phyloP scores from a whole-genome alignment of 2,797 vertebrate species.

The Spondyliosoma cantharus region DNA sequence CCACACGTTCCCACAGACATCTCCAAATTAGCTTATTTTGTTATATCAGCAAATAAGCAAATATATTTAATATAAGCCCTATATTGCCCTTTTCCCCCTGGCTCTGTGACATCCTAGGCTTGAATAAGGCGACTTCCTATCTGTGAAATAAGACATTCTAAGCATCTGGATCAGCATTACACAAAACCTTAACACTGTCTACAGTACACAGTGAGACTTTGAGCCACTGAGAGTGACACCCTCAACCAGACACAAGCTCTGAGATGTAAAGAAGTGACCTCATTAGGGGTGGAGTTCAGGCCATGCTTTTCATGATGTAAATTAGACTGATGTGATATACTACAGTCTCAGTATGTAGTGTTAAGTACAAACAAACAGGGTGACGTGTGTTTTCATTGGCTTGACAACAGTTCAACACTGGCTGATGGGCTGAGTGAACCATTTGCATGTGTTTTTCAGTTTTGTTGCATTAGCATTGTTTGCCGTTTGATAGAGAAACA shows the following conservation, averaged over 20 bases:
- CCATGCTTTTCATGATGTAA: neutral
- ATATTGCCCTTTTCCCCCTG: neutral
- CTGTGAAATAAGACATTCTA: neutral
- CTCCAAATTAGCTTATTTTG: neutral
- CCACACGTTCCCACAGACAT: neutral
- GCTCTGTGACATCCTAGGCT: neutral
- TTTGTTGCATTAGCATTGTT: slow-evolving; percentile 28
- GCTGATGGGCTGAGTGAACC: slow-evolving; percentile 8
- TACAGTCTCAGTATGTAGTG: neutral
- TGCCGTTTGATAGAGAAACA: neutral
- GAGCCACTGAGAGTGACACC: neutral
- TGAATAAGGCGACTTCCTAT: neutral
- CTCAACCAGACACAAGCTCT: slow-evolving; percentile 4
- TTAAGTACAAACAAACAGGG: slow-evolving; percentile 1
- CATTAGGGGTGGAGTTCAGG: slow-evolving; percentile 8
- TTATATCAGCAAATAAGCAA: neutral
- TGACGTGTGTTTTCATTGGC: slow-evolving; percentile 15
- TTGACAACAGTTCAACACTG: neutral
- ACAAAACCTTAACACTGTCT: neutral
- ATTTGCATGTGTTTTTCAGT: slow-evolving; percentile 1
- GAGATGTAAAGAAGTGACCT: slow-evolving; percentile 29
- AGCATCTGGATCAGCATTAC: no score
- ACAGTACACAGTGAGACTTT: neutral
- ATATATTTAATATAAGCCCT: neutral
- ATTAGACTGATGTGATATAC: slow-evolving; percentile 7